Evolutionary conservation across 2,113 vertebrate genomes (phyloP).

Genomic region (Gnathonemus echidnorhynchus): DNA sequence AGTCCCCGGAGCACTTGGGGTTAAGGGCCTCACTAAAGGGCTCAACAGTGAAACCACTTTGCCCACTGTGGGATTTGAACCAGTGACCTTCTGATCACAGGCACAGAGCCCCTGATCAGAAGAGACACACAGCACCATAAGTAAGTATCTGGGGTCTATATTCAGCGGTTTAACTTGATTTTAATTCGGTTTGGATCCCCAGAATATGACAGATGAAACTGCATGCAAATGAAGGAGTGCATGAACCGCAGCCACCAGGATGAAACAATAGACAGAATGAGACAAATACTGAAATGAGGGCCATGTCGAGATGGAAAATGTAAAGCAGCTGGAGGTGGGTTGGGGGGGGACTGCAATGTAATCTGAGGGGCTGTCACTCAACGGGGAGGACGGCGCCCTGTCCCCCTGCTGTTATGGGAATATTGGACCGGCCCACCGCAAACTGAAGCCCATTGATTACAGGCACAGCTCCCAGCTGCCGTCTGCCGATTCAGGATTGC

Average conservation of each 20-base stretch:
- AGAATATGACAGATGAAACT: not conserved
- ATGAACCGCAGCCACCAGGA: not conserved
- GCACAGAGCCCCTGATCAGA: not conserved
- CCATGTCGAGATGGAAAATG: not conserved
- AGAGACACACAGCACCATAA: not conserved
- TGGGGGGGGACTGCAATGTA: not conserved
- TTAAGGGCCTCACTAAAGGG: not conserved
- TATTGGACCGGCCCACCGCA: not conserved
- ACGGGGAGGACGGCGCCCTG: not conserved
- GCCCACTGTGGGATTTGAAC: not conserved
- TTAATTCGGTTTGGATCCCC: not conserved
- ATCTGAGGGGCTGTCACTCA: conserved; percentile 11
- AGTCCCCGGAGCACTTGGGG: not conserved
- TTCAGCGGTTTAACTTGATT: not conserved
- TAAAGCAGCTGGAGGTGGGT: not conserved
- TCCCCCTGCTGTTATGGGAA: not conserved
- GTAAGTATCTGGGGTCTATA: not conserved
- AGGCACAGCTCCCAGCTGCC: not conserved
- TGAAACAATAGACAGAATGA: not conserved
- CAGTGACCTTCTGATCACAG: not conserved
- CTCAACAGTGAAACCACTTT: not conserved
- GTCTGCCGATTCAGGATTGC: not conserved
- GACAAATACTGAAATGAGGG: not conserved
- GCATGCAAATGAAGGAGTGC: not conserved
- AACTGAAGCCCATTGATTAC: not conserved